Percentiles rank a stretch among this genome's conserved stretches.
These are phyloP conservation scores for Chelonus insularis DNA, from an alignment of 1,140 invertebrate genomes.

Conservation along the genomic window DNA sequence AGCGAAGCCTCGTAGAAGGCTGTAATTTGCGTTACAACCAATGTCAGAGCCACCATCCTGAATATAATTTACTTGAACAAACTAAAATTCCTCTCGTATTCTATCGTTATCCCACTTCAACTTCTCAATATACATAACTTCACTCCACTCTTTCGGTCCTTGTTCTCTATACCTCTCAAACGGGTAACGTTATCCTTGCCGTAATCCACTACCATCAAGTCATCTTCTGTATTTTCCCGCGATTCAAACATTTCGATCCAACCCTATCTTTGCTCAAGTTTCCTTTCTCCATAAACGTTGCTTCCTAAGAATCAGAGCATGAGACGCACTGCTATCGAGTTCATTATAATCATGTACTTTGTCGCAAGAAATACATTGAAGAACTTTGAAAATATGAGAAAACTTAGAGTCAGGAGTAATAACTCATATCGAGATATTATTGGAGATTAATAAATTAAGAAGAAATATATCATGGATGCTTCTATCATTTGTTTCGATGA, in stretches of 20 bases:
- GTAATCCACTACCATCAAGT: constrained; percentile 12
- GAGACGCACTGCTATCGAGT: too few relatives aligned
- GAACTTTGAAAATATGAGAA: too few relatives aligned
- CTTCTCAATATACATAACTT: constrained; percentile 9
- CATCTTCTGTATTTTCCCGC: constrained; percentile 14
- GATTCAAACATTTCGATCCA: constrained; percentile 17
- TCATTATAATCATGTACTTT: too few relatives aligned
- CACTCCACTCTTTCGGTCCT: constrained; percentile 5
- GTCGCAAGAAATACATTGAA: too few relatives aligned
- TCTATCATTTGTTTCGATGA: too few relatives aligned
- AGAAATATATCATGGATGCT: too few relatives aligned
- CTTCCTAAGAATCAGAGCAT: too few relatives aligned
- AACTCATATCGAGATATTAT: too few relatives aligned
- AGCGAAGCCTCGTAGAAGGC: constrained; percentile 37
- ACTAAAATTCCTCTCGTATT: constrained; percentile 51
- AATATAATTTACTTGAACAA: constrained; percentile 61
- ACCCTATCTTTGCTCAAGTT: constrained; percentile 42
- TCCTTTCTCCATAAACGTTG: too few relatives aligned
- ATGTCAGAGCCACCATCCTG: constrained; percentile 50
- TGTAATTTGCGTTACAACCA: constrained; percentile 56
- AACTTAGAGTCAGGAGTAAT: too few relatives aligned
- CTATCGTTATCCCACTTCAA: constrained; percentile 10
- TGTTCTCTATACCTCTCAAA: constrained; percentile 13
- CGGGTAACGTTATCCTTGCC: constrained; percentile 37
- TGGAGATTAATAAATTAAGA: too few relatives aligned